Conservation (phyloP, 1,140 invertebrate genomes). For the Aricia agestis region DNA sequence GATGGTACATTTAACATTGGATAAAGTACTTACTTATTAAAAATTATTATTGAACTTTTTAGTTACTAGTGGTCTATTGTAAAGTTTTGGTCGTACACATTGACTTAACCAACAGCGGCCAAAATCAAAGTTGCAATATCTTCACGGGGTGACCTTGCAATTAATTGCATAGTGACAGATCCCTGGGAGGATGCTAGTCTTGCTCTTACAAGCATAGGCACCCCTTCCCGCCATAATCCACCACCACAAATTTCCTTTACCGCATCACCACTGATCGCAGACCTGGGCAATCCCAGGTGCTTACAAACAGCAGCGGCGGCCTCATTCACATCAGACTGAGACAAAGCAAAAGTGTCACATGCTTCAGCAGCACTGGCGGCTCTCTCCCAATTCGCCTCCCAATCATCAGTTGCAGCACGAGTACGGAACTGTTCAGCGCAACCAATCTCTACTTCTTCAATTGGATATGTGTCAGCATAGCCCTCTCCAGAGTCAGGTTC, state of each 20-base stretch:
- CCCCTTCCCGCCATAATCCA: constrained; percentile 79
- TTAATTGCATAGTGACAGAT: constrained; percentile 84
- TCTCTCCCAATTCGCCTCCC: constrained; percentile 47
- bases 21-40: no score
- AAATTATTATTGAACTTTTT: no score
- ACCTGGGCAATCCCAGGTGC: constrained; percentile 89
- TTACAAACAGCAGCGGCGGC: constrained; percentile 87
- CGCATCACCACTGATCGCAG: constrained; percentile 41
- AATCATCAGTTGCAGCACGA: constrained; percentile 42
- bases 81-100: not conserved
- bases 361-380: constrained; percentile 40
- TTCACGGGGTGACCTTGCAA: constrained; percentile 78
- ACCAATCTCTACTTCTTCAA: constrained; percentile 90
- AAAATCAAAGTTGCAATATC: constrained; percentile 90
- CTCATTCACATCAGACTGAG: constrained; percentile 85
- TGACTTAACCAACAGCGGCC: constrained; percentile 85
- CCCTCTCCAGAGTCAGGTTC: constrained; percentile 83
- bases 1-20: no score
- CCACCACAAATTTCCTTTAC: constrained; percentile 84
- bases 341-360: constrained; percentile 45
- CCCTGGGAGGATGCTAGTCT: constrained; percentile 86
- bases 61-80: no score
- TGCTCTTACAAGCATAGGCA: constrained; percentile 90
- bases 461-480: constrained; percentile 81
- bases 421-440: constrained; percentile 85